Base-by-base conservation (phyloP, 2,888 invertebrate species). In the Philopedon plagiatum region DNA sequence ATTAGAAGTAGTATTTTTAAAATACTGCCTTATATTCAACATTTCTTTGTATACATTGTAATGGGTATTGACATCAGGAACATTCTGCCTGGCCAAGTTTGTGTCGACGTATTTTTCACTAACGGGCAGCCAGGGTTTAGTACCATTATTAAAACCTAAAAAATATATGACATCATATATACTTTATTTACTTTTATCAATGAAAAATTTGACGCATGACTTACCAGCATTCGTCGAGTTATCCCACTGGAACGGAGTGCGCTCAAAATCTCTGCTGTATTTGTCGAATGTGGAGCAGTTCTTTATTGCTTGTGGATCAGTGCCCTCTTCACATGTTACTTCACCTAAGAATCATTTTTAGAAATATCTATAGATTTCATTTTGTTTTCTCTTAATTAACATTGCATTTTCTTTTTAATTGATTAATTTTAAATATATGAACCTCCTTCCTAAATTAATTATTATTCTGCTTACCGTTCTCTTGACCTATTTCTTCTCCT, bases 161-260 rank as follows among this genome's bases (percentile, higher is more conserved):
- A 49, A 23, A 5, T 13, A 34, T 34, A 34, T n/a, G 11, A 5
- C 11, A 9, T 34, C 11, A 34, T 9, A 34, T 2, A 34, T 8
- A 34, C 11, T 34, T 5, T 9, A 9, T 5, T 34, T 34, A 34
- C 8, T 34, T 13, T 13, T 39, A 13, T 39, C 2, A 39, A 2
- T 1, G 1, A 39, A 13, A 13, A 11, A n/a, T 39, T n/a, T 13
- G 5, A 39, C n/a, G 23, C 7, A 26, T 15, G 18, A 54, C 51
- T 9, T 15, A 83, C 93, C 93, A 64, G 92, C 91, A 79, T 89
- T 90, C 51, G 77, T 82, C 0, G 87, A 84, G 9, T 85, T 81
- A 78, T 87, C 90, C 95, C 95, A 95, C 79, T 95, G 95, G 85
- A 92, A 94, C 0, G 95, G 95, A 0, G 94, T 93, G 26, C 95